These are phyloP conservation scores for Spea multiplicata DNA, from an alignment of 2,113 vertebrate genomes.

Conservation along the genomic window DNA sequence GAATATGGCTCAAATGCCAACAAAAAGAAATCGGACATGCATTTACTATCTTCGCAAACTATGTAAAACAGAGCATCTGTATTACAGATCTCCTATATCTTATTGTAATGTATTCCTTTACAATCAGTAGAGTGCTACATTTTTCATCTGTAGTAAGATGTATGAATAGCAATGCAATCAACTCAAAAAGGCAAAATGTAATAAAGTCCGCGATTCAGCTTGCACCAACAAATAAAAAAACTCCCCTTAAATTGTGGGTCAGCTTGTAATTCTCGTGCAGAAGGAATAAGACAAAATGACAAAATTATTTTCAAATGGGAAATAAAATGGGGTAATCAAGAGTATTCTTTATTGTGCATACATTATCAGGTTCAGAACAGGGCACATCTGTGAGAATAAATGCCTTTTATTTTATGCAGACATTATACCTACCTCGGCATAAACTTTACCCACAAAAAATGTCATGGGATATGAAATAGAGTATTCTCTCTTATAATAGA, in stretches of 20 bases:
- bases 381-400: constrained; percentile 33
- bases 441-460: neutral
- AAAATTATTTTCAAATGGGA: constrained; percentile 21
- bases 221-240: constrained; percentile 23
- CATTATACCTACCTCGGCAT: neutral
- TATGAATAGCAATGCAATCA: constrained; percentile 44
- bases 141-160: constrained; percentile 25
- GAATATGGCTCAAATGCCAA: no score
- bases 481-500: neutral
- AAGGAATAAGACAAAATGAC: neutral
- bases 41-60: neutral
- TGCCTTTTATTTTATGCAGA: constrained; percentile 20
- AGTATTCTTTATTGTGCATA: constrained; percentile 30
- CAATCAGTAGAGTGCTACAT: constrained; percentile 25
- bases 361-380: constrained; percentile 18
- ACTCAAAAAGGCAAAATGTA: neutral
- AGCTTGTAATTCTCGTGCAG: constrained; percentile 22
- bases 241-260: constrained; percentile 30
- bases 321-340: constrained; percentile 23
- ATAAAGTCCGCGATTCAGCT: constrained; percentile 11
- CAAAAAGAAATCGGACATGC: no score
- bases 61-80: neutral
- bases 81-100: constrained; percentile 9
- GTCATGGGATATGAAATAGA: neutral
- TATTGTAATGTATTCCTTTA: constrained; percentile 36